A percentile compares a stretch with the other conserved stretches of the same genome.
Conservation (phyloP, 1,140 invertebrate species). For the Cyrtorhinus lividipennis region DNA sequence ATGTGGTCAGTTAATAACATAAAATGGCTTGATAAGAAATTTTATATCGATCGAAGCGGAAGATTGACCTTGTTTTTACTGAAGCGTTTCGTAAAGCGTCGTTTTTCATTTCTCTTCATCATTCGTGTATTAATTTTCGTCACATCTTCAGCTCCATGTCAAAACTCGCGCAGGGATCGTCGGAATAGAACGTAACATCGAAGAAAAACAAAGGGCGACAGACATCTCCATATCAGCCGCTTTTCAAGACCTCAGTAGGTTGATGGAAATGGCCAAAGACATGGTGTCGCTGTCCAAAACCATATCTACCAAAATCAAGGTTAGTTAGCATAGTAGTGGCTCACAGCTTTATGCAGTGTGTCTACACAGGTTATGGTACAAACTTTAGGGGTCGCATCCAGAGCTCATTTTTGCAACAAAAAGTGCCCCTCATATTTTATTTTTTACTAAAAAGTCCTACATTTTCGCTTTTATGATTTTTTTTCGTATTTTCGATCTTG, state of each 20-base stretch:
- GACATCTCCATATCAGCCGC: slow-evolving; percentile 82
- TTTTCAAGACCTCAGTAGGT: slow-evolving; percentile 86
- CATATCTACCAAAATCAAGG: slow-evolving; percentile 85
- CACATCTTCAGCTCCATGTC: slow-evolving; percentile 21
- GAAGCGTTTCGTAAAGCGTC: too few species aligned
- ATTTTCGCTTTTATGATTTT: not conserved
- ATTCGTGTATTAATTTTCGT: not conserved
- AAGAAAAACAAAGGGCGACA: slow-evolving; percentile 77
- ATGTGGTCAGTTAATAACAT: not conserved
- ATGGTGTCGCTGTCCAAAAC: slow-evolving; percentile 88
- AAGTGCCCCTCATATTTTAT: too few species aligned
- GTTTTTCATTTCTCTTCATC: too few species aligned
- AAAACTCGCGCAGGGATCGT: slow-evolving; percentile 78
- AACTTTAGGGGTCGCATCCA: too few species aligned
- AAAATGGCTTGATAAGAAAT: too few species aligned
- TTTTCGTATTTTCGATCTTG: too few species aligned
- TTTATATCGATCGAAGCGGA: too few species aligned
- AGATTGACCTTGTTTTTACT: too few species aligned
- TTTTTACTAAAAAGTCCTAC: too few species aligned
- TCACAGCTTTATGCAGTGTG: not conserved
- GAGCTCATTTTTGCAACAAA: too few species aligned
- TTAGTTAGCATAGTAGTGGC: slow-evolving; percentile 34
- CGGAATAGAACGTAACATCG: slow-evolving; percentile 84
- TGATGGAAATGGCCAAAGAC: slow-evolving; percentile 94
- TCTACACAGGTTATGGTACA: too few species aligned